These are phyloP conservation scores for Tetramorium bicarinatum DNA, from an alignment of 2,888 invertebrate genomes.

Conservation along the genomic window DNA sequence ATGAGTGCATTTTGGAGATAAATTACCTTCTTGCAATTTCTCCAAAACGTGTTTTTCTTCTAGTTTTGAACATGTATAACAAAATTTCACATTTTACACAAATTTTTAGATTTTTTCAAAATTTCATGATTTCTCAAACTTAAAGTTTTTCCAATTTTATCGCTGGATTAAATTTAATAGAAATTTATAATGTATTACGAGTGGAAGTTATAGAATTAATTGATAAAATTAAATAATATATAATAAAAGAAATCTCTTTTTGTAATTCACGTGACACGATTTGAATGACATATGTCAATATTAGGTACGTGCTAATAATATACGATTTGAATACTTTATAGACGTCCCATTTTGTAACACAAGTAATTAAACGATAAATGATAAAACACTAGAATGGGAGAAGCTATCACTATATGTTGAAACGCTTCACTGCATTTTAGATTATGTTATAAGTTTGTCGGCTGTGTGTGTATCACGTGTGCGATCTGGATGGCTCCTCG, in stretches of 20 bases:
- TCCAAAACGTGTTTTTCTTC: not conserved
- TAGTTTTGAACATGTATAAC: not conserved
- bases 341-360: not conserved
- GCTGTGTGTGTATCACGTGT: conserved; percentile 7
- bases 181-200: not conserved
- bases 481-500: conserved; percentile 41
- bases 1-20: not conserved
- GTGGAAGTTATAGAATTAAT: not conserved
- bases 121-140: not conserved
- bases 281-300: not conserved
- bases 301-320: not conserved
- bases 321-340: not conserved
- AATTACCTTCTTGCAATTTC: not conserved
- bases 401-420: conserved; percentile 1
- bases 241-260: not conserved
- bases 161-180: not conserved
- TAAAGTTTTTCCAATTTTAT: not conserved
- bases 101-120: not conserved
- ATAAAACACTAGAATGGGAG: not conserved
- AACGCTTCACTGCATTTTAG: conserved; percentile 26
- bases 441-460: conserved; percentile 34
- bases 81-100: not conserved
- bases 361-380: conserved; percentile 11
- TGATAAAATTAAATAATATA: not conserved
- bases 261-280: not conserved